A percentile compares a stretch with the other conserved stretches of the same genome.
Evolutionary conservation across 2,888 invertebrate species (phyloP).

Genomic region (Theodoxus fluviatilis): DNA sequence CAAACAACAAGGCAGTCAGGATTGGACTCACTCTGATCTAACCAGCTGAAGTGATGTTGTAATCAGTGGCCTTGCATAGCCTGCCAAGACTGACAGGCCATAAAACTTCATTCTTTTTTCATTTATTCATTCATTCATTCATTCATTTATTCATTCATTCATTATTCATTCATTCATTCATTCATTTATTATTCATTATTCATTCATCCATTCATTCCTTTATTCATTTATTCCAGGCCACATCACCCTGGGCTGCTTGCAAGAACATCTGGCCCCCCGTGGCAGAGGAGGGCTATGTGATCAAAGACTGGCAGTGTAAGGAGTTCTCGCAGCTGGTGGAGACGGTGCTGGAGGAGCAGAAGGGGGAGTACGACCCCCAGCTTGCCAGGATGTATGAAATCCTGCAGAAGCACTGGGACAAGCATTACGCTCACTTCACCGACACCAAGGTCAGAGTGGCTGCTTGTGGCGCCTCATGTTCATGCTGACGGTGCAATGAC

Average conservation of each 20-base stretch:
- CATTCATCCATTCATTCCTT: no score
- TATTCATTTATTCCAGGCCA: no score
- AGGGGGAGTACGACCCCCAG: conserved; percentile 23
- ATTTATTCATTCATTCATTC: no score
- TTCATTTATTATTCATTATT: neutral
- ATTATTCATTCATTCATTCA: neutral
- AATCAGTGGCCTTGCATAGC: no score
- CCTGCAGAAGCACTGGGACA: conserved; percentile 48
- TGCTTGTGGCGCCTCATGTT: no score
- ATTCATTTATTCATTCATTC: neutral
- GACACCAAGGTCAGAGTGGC: conserved; percentile 36
- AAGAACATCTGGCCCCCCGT: conserved; percentile 42
- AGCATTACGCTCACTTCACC: conserved; percentile 33
- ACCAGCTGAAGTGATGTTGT: no score
- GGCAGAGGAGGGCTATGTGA: conserved; percentile 36
- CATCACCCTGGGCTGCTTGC: conserved; percentile 48
- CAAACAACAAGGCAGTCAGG: no score
- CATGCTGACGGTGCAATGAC: no score
- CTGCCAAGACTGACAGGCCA: conserved; percentile 27
- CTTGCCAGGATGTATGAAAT: no score
- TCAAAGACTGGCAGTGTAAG: conserved; percentile 50
- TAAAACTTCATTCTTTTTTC: neutral
- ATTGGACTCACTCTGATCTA: no score
- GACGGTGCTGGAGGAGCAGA: conserved; percentile 22
- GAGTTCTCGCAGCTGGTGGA: conserved; percentile 49